Evolutionary conservation across 2,888 invertebrate species (phyloP), one percentile per base, ranked within the genome.

Genomic region (Tipula vernalis): DNA sequence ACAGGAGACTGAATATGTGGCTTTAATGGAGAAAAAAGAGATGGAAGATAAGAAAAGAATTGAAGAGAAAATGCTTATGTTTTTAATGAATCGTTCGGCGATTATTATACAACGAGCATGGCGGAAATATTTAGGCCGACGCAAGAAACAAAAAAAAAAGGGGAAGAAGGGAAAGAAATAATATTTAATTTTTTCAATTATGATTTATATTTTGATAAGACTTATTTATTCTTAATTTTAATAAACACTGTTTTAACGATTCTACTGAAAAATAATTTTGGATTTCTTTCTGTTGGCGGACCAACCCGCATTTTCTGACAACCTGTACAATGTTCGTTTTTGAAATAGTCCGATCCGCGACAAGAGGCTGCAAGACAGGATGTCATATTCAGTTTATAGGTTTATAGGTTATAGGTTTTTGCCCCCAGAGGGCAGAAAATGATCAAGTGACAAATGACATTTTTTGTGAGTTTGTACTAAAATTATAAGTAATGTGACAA

Each of bases 71-170:
- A 87, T 91, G 36, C n/a, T 89, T 36, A 71, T 89, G 0, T 91
- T 91, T 83, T 90, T 90, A 89, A 89, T 90, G 89, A 90, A 90
- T 87, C 89, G 90, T 18, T 90, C 91, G 0, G 91, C 91, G 2
- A 88, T 88, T 5, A 89, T 88, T 57, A 90, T 91, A 83, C 91
- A 91, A 88, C 88, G 87, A 12, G 89, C 88, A 87, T 91, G 91
- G 90, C 89, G 90, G 0, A 88, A 88, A 51, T 90, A 89, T 88
- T 87, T 83, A 2, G 86, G 47, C 87, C 89, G 88, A n/a, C 88
- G 89, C 86, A 89, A 89, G 39, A 89, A 88, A 87, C 88, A 88
- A 4, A 87, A 87, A 6, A 88, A 88, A 86, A 88, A 88, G 0
- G 88, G 87, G 41, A 88, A 90, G 87, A 86, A 86, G 13, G 84